phyloP scores from a whole-genome alignment of 2,888 invertebrate genomes.

The Acrocyrtus sp. region DNA sequence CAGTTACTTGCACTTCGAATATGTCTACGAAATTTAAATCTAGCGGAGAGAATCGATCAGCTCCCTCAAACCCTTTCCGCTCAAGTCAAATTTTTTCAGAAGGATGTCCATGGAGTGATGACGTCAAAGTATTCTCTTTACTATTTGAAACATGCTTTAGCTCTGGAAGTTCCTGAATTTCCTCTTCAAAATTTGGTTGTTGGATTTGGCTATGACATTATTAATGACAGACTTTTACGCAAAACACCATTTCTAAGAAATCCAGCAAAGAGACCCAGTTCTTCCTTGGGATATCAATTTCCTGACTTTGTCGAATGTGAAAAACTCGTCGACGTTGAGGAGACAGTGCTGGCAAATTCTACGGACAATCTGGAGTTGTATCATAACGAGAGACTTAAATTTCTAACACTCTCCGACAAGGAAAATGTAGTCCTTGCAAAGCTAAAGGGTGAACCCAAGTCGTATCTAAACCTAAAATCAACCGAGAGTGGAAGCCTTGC shows the following conservation, averaged over 20 bases:
- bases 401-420: conserved; percentile 1
- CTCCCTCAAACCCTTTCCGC: conserved; percentile 25
- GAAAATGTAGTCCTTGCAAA: neutral
- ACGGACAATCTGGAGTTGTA: neutral
- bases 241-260: conserved; percentile 21
- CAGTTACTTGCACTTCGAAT: conserved; percentile 9
- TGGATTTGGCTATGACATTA: conserved; percentile 32
- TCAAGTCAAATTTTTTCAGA: conserved; percentile 27
- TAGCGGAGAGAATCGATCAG: neutral
- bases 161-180: conserved; percentile 18
- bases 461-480: conserved; percentile 4
- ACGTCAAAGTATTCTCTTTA: conserved; percentile 21
- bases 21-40: neutral
- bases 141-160: conserved; percentile 13
- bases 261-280: conserved; percentile 8
- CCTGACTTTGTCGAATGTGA: conserved; percentile 28
- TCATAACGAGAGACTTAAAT: conserved; percentile 2
- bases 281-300: conserved; percentile 19
- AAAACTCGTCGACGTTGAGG: conserved; percentile 4
- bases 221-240: neutral
- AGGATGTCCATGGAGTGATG: neutral
- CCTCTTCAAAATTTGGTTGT: conserved; percentile 15
- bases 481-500: neutral
- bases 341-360: conserved; percentile 6
- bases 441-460: conserved; percentile 3